These are phyloP conservation scores for Rhyacophila evoluta DNA, from an alignment of 2,888 invertebrate species.

Conservation along the genomic window DNA sequence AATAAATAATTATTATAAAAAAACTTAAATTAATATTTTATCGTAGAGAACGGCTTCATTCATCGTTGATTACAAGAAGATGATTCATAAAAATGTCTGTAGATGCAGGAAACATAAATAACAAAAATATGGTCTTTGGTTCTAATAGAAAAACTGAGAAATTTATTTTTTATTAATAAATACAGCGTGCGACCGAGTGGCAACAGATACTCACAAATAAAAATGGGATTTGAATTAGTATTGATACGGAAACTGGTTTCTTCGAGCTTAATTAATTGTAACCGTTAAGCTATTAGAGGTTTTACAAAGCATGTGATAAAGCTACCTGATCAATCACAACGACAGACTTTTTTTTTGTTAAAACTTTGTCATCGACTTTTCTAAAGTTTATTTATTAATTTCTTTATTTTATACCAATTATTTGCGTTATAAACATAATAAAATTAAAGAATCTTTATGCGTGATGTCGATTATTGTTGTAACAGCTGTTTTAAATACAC, in stretches of 20 bases:
- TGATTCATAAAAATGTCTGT: not conserved
- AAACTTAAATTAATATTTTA: too few relatives aligned
- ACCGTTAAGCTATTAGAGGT: constrained; percentile 50
- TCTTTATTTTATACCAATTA: too few relatives aligned
- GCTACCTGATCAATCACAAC: constrained; percentile 42
- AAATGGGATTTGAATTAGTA: constrained; percentile 15
- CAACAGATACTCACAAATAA: constrained; percentile 29
- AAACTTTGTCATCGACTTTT: not conserved
- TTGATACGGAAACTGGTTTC: constrained; percentile 45
- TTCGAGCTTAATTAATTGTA: constrained; percentile 44
- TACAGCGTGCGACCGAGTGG: not conserved
- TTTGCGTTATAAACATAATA: too few relatives aligned
- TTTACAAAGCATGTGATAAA: constrained; percentile 40
- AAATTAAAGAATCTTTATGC: too few relatives aligned
- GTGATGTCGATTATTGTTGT: too few relatives aligned
- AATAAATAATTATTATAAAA: too few relatives aligned
- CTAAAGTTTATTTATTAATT: not conserved
- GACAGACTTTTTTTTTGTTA: constrained; percentile 7
- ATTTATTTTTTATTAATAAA: too few relatives aligned
- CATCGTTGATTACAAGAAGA: too few relatives aligned
- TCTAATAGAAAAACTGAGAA: not conserved
- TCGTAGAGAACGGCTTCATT: too few relatives aligned
- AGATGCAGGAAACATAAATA: constrained; percentile 2
- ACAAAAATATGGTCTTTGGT: not conserved
- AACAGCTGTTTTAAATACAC: too few relatives aligned